Evolutionary conservation across 2,888 invertebrate species (phyloP).

Genomic region (Hemaris fuciformis): DNA sequence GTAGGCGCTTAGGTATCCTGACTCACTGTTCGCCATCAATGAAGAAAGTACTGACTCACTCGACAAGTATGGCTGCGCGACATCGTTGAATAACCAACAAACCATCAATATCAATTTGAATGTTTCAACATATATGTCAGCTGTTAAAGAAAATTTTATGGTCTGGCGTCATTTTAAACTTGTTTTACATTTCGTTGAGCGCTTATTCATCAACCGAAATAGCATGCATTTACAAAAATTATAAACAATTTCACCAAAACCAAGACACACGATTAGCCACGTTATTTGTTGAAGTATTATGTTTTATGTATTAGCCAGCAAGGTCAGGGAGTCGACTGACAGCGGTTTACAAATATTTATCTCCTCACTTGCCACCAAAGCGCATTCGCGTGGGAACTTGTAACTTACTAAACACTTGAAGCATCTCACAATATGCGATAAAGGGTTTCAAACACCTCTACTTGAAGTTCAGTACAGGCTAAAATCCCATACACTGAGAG

Average conservation of each 20-base stretch:
- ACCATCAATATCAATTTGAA: conserved; percentile 2
- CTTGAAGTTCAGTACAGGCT: conserved; percentile 10
- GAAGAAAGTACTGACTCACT: conserved; percentile 16
- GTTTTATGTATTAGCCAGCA: conserved; percentile 31
- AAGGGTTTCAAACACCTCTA: neutral
- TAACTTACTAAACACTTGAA: conserved; percentile 24
- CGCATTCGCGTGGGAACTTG: conserved; percentile 70
- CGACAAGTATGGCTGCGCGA: conserved; percentile 1
- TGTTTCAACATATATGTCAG: neutral
- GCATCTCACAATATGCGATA: neutral
- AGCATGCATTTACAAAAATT: neutral
- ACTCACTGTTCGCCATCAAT: conserved; percentile 15
- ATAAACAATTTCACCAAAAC: neutral
- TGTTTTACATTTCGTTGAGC: neutral
- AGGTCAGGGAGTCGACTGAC: conserved; percentile 56
- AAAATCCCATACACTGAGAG: neutral
- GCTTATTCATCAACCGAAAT: neutral
- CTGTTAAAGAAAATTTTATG: neutral
- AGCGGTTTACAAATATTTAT: conserved; percentile 74
- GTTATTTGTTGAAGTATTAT: neutral
- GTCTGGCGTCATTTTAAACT: neutral
- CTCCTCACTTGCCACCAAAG: conserved; percentile 66
- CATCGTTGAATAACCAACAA: neutral
- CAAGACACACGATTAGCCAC: neutral
- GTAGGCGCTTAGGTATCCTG: conserved; percentile 16